Evolutionary conservation across 2,797 vertebrate species (phyloP).

Genomic region (Corythornis leucogaster): DNA sequence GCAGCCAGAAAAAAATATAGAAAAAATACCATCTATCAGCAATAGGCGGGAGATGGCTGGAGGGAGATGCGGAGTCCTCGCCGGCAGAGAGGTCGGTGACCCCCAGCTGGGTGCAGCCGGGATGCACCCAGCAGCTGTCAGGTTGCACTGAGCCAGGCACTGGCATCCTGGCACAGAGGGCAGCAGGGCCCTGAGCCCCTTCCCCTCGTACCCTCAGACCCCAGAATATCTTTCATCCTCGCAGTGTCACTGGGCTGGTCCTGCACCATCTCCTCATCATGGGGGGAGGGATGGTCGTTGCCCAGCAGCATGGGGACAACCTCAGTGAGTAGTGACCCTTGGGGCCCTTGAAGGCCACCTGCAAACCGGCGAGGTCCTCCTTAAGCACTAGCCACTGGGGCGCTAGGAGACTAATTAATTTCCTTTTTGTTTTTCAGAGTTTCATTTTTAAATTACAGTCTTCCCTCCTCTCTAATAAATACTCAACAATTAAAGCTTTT

Average conservation of each 20-base stretch:
- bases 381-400: slow-evolving; percentile 39
- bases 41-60: rapidly evolving
- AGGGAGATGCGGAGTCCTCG: rapidly evolving
- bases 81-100: background rate
- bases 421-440: slow-evolving; percentile 80
- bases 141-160: background rate
- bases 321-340: rapidly evolving
- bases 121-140: rapidly evolving
- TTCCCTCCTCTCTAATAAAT: slow-evolving; percentile 86
- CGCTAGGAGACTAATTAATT: slow-evolving; percentile 74
- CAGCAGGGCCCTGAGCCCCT: rapidly evolving
- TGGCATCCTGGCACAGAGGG: rapidly evolving
- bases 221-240: rapidly evolving
- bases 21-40: background rate
- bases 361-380: background rate
- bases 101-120: rapidly evolving
- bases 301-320: rapidly evolving
- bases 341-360: rapidly evolving
- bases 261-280: rapidly evolving
- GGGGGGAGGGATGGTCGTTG: rapidly evolving
- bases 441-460: slow-evolving; percentile 84
- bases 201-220: background rate
- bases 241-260: rapidly evolving
- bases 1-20: background rate
- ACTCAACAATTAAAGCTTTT: slow-evolving; percentile 85